Evolutionary conservation across 2,113 vertebrate species (phyloP), one percentile per base, ranked within the genome.

Genomic region (Scartelaos histophorus): DNA sequence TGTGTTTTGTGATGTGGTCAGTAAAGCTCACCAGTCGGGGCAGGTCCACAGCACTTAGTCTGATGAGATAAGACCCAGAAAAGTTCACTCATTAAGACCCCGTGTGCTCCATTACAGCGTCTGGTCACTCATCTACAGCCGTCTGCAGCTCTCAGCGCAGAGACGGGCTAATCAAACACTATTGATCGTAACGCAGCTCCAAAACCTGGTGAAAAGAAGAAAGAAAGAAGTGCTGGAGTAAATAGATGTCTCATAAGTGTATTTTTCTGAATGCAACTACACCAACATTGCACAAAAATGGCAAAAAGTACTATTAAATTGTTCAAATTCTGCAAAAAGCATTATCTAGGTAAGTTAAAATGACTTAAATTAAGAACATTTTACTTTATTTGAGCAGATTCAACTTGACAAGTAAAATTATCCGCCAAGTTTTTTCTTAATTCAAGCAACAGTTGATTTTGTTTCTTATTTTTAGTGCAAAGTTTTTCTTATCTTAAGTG

Each of bases 111-210:
- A 66, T 83, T 79, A 9, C 38, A 81, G 49, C 25, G 11, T 61
- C 82, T 79, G 74, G 69, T 76, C 66, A 68, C 71, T 83, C 77
- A 69, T 80, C 74, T 70, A 66, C 80, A 56, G 85, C 82, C 25
- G 56, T 83, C 74, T 75, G 76, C 71, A 35, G 58, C 74, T 62
- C 78, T 82, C 72, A 60, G 56, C 68, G 29, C 19, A 56, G 76
- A 67, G 73, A 80, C 68, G 29, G 34, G 21, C 73, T 68, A 71
- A 79, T 82, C 76, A 85, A 82, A 83, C 69, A 83, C 73, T 67
- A 77, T 69, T 72, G 87, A 86, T 82, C 76, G 58, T 67, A 1
- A 34, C 35, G 60, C 47, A 66, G 70, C 69, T 49, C 35, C 38
- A 45, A 73, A 74, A 69, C 65, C 38, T 35, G 60, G 65, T 75